A percentile compares a stretch with the other conserved stretches of the same genome.
These are phyloP conservation scores for Drosophila parthenogenetica DNA, from an alignment of 2,888 invertebrate species.

Conservation along the genomic window DNA sequence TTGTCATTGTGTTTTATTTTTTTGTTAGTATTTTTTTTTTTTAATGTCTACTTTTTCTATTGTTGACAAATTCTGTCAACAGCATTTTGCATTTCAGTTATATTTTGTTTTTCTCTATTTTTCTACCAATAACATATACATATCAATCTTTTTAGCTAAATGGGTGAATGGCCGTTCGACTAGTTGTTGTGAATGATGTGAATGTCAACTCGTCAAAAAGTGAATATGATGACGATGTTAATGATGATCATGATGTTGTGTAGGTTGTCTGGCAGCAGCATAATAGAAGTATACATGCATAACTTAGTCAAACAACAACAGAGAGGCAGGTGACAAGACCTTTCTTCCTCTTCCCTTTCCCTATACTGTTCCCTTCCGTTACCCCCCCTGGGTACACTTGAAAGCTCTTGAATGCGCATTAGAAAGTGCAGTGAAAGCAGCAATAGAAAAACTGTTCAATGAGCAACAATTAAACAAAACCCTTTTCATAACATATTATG, in stretches of 20 bases:
- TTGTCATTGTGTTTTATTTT: conserved; percentile 23
- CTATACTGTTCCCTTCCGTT: neutral
- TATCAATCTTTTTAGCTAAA: conserved; percentile 29
- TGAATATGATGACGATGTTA: neutral
- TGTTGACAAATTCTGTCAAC: conserved; percentile 40
- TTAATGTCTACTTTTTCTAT: conserved; percentile 18
- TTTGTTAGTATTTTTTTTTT: neutral
- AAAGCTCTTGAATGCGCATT: conserved; percentile 26
- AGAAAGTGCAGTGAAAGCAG: conserved; percentile 76
- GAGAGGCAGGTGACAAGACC: conserved; percentile 19
- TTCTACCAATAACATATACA: conserved; percentile 16
- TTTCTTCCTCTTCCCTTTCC: neutral
- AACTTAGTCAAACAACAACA: conserved; percentile 7
- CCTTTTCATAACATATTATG: conserved; percentile 41
- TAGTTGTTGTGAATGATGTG: conserved; percentile 34
- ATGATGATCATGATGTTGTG: conserved; percentile 14
- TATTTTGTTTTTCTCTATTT: too few relatives aligned
- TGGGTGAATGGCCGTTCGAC: conserved; percentile 23
- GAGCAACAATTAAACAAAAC: conserved; percentile 67
- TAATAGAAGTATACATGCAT: conserved; percentile 35
- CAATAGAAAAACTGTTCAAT: conserved; percentile 49
- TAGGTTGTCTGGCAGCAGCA: conserved; percentile 29
- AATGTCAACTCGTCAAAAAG: conserved; percentile 37
- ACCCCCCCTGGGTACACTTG: conserved; percentile 3
- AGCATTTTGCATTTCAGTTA: conserved; percentile 37